Conservation (phyloP, 1,140 invertebrate species). For the Micrasema minimum region DNA sequence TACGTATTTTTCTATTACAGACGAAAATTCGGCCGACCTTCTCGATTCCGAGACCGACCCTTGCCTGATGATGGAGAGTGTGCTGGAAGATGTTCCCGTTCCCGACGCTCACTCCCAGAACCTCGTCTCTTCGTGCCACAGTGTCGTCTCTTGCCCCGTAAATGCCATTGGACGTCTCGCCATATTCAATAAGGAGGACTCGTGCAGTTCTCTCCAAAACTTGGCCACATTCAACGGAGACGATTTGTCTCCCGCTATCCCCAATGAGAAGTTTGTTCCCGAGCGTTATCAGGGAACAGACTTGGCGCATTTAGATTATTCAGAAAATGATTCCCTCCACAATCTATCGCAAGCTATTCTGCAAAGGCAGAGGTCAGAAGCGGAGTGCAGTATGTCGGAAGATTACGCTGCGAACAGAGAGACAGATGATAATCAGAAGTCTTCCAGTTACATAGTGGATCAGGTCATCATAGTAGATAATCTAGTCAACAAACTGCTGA, state of each 20-base stretch:
- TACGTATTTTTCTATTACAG: too few relatives aligned
- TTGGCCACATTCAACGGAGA: slow-evolving; percentile 60
- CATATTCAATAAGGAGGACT: slow-evolving; percentile 55
- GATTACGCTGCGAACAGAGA: slow-evolving; percentile 55
- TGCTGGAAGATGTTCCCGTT: slow-evolving; percentile 73
- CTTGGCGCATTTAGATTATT: slow-evolving; percentile 50
- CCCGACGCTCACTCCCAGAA: slow-evolving; percentile 76
- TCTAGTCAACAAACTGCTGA: slow-evolving; percentile 77
- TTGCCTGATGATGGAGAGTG: slow-evolving; percentile 81
- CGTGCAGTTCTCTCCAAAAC: slow-evolving; percentile 50
- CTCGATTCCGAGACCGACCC: slow-evolving; percentile 83
- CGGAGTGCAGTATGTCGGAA: slow-evolving; percentile 57
- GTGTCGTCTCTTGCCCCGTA: slow-evolving; percentile 56
- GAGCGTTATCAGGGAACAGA: slow-evolving; percentile 56
- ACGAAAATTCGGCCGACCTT: slow-evolving; percentile 74
- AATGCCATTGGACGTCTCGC: slow-evolving; percentile 47
- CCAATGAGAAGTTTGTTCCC: slow-evolving; percentile 57
- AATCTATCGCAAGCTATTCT: slow-evolving; percentile 74
- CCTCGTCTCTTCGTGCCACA: slow-evolving; percentile 71
- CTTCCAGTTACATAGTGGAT: slow-evolving; percentile 47
- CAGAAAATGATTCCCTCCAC: slow-evolving; percentile 72
- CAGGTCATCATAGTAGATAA: slow-evolving; percentile 82
- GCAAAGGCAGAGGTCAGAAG: slow-evolving; percentile 70
- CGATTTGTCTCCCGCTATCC: slow-evolving; percentile 59
- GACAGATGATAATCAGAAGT: slow-evolving; percentile 60